Evolutionary conservation across 2,113 vertebrate species (phyloP).

Genomic region (Okapia johnstoni): DNA sequence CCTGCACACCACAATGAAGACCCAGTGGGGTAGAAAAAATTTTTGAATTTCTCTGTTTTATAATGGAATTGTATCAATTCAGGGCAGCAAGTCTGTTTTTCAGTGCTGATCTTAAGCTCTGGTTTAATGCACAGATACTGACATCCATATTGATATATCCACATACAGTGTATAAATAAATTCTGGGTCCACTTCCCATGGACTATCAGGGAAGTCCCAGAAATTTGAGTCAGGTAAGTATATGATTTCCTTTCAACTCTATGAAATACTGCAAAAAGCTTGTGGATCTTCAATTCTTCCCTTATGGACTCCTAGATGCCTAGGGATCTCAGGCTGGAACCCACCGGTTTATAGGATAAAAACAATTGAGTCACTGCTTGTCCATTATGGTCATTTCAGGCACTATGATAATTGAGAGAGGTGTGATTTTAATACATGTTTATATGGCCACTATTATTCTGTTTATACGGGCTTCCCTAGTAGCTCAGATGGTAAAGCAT

Average conservation of each 20-base stretch:
- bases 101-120: neutral
- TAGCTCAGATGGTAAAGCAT: neutral
- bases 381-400: neutral
- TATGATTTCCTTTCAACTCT: neutral
- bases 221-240: neutral
- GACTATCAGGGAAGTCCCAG: neutral
- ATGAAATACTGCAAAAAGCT: neutral
- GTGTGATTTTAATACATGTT: neutral
- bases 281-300: neutral
- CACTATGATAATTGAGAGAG: neutral
- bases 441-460: neutral
- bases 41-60: neutral
- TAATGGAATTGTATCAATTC: neutral
- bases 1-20: neutral
- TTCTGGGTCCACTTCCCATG: neutral
- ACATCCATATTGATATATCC: neutral
- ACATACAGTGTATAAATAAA: neutral
- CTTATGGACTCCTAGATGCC: neutral
- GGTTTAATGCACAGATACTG: neutral
- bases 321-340: neutral
- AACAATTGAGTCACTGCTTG: neutral
- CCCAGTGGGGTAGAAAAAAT: neutral
- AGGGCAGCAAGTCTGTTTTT: neutral
- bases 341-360: neutral
- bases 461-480: neutral